A percentile compares a stretch with the other conserved stretches of the same genome.
These are phyloP conservation scores for Prunella himalayana DNA, from an alignment of 2,113 vertebrate genomes.

Conservation along the genomic window DNA sequence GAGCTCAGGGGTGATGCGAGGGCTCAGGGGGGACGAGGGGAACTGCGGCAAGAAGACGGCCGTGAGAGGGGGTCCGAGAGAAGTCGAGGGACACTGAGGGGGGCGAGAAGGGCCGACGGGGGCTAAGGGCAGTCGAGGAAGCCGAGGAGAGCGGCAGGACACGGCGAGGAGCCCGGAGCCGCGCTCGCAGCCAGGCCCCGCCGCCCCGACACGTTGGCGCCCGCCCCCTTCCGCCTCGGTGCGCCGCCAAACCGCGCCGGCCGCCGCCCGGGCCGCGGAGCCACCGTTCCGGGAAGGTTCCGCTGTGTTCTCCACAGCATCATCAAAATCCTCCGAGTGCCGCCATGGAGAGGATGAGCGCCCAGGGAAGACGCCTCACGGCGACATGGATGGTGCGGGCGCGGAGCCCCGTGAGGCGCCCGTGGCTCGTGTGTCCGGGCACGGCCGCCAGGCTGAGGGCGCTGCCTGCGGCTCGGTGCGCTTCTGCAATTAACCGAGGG, in stretches of 20 bases:
- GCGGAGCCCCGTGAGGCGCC: no score
- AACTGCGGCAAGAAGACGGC: neutral
- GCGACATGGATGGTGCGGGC: fast-evolving
- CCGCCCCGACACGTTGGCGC: fast-evolving
- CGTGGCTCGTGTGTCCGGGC: fast-evolving
- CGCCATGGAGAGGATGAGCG: fast-evolving
- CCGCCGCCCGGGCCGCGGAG: neutral
- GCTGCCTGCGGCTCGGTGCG: fast-evolving
- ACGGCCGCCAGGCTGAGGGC: fast-evolving
- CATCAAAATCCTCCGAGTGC: fast-evolving
- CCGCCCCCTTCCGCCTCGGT: neutral
- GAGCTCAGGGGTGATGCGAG: no score
- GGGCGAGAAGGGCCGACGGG: no score
- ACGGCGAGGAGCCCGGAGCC: fast-evolving
- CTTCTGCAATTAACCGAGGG: neutral
- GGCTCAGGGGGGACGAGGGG: neutral
- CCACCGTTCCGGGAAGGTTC: neutral
- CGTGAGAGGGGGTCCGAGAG: no score
- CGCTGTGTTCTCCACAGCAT: fast-evolving
- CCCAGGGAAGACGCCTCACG: fast-evolving
- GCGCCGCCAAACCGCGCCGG: neutral
- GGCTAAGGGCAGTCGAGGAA: neutral
- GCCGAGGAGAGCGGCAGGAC: no score
- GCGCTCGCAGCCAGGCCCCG: fast-evolving
- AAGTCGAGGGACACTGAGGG: neutral